Evolutionary conservation across 2,797 vertebrate genomes (phyloP).

Genomic region (Heliangelus exortis): DNA sequence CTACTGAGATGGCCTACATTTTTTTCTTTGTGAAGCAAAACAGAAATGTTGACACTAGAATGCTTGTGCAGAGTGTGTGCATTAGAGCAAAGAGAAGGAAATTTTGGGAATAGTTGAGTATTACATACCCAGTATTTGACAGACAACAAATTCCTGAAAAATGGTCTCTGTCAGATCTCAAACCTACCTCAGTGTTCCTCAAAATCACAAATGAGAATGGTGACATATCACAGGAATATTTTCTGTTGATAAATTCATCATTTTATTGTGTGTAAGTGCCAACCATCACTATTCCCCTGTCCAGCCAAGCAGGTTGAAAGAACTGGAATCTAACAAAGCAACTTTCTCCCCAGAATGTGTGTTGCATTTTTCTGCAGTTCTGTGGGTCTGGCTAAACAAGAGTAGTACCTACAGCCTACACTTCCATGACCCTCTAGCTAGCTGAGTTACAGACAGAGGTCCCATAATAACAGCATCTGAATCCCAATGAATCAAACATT

Average conservation of each 20-base stretch:
- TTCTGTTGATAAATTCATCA: neutral
- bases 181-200: neutral
- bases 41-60: neutral
- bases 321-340: neutral
- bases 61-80: neutral
- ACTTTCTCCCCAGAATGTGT: neutral
- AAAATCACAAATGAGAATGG: neutral
- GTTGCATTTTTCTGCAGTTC: neutral
- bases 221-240: neutral
- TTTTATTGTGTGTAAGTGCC: neutral
- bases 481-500: neutral
- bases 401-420: neutral
- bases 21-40: neutral
- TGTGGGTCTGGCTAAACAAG: neutral
- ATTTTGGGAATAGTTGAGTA: neutral
- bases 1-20: neutral
- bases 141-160: conserved; percentile 1
- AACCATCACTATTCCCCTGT: neutral
- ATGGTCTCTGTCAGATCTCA: neutral
- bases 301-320: neutral
- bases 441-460: neutral
- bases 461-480: neutral
- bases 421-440: neutral
- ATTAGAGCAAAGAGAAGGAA: neutral
- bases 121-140: neutral